These are phyloP conservation scores for Drosophila pegasa DNA, from an alignment of 2,888 invertebrate species.

Conservation along the genomic window DNA sequence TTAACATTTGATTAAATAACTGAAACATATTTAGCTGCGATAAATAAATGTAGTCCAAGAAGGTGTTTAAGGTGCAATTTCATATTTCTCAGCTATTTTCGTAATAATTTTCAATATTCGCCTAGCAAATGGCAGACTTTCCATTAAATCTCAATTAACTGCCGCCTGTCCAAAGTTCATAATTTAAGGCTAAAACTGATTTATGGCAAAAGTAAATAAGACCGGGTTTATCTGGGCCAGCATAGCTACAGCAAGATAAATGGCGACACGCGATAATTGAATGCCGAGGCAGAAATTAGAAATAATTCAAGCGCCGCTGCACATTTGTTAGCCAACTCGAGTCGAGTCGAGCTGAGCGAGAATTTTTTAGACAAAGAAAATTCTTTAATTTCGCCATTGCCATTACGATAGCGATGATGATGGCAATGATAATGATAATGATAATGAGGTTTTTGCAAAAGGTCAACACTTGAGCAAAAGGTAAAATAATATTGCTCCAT, in stretches of 20 bases:
- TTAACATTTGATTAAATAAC: too few species aligned
- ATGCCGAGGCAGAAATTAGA: slow-evolving; percentile 3
- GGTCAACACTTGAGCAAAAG: slow-evolving; percentile 14
- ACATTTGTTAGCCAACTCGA: slow-evolving; percentile 17
- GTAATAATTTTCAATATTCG: too few species aligned
- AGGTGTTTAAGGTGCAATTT: too few species aligned
- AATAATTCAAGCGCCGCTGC: not conserved
- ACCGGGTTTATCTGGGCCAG: not conserved
- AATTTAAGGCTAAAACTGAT: slow-evolving; percentile 5
- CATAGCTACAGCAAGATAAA: slow-evolving; percentile 3
- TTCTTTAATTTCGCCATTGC: slow-evolving; percentile 23
- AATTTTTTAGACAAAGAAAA: slow-evolving; percentile 13
- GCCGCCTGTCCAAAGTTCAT: not conserved
- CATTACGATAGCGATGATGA: slow-evolving; percentile 5
- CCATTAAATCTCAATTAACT: slow-evolving; percentile 8
- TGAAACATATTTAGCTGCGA: too few species aligned
- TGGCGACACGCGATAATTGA: slow-evolving; percentile 5
- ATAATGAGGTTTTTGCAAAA: slow-evolving; percentile 4
- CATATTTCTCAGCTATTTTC: too few species aligned
- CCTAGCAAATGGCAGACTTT: too few species aligned
- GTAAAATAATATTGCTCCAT: slow-evolving; percentile 1
- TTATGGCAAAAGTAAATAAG: slow-evolving; percentile 8
- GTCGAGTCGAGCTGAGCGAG: slow-evolving; percentile 1
- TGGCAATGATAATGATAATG: slow-evolving; percentile 5
- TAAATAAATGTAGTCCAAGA: too few species aligned